These are phyloP conservation scores for Vultur gryphus DNA, from an alignment of 2,797 vertebrate genomes.

Conservation along the genomic window DNA sequence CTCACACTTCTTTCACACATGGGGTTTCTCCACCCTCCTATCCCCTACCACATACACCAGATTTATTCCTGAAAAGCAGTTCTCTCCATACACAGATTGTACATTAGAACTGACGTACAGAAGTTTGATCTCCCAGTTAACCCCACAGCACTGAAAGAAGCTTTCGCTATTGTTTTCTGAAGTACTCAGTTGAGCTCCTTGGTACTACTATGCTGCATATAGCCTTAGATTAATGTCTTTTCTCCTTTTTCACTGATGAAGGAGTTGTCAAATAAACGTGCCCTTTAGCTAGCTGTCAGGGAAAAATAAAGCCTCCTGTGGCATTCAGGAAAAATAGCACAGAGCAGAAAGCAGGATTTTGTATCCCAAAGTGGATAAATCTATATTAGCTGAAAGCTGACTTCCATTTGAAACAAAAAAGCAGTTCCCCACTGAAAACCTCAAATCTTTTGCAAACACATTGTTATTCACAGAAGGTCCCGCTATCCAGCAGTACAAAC, in stretches of 20 bases:
- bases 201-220: not conserved
- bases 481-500: not conserved
- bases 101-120: not conserved
- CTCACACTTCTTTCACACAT: not conserved
- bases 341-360: constrained; percentile 40
- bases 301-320: constrained; percentile 50
- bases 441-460: not conserved
- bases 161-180: not conserved
- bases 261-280: constrained; percentile 58
- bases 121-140: not conserved
- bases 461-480: constrained; percentile 5
- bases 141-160: not conserved
- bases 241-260: constrained; percentile 55
- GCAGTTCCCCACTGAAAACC: constrained; percentile 13
- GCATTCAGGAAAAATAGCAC: constrained; percentile 47
- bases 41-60: not conserved
- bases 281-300: constrained; percentile 57
- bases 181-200: not conserved
- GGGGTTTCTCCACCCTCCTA: not conserved
- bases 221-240: constrained; percentile 42
- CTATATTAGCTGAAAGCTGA: constrained; percentile 51
- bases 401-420: constrained; percentile 32
- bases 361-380: constrained; percentile 41
- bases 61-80: not conserved
- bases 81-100: not conserved